Percentiles rank a stretch among this genome's conserved stretches.
Evolutionary conservation across 2,797 vertebrate species (phyloP).

Genomic region (Enteromius mattozi): DNA sequence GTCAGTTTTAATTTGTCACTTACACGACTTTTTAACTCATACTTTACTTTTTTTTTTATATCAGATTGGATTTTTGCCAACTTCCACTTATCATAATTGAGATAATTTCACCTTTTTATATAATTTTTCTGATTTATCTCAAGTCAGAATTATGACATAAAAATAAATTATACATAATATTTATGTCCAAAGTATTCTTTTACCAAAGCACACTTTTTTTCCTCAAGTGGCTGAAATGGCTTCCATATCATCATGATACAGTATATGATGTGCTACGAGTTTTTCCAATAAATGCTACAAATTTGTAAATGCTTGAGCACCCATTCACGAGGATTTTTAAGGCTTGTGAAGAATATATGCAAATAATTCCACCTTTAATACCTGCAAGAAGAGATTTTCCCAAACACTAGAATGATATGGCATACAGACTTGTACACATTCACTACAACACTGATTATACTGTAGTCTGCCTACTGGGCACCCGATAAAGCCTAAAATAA

Average conservation of each 20-base stretch:
- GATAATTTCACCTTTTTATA: neutral
- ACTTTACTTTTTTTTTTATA: neutral
- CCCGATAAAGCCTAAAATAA: neutral
- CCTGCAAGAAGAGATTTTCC: neutral
- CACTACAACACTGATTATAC: neutral
- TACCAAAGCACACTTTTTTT: neutral
- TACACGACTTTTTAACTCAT: neutral
- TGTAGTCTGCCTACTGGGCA: neutral
- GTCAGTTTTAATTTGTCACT: neutral
- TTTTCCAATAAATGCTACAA: neutral
- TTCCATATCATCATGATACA: neutral
- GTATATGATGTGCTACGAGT: neutral
- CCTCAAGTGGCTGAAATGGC: neutral
- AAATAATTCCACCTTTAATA: neutral
- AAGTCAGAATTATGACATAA: neutral
- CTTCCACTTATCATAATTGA: neutral
- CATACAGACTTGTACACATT: neutral
- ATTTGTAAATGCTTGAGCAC: constrained; percentile 9
- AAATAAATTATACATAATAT: neutral
- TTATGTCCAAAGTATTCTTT: neutral
- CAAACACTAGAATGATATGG: neutral
- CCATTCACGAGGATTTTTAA: constrained; percentile 12
- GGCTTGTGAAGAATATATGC: constrained; percentile 16
- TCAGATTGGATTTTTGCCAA: neutral
- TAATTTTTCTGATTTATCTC: neutral